Evolutionary conservation across 2,113 vertebrate species (phyloP).

Genomic region (Clarias macrocephalus): DNA sequence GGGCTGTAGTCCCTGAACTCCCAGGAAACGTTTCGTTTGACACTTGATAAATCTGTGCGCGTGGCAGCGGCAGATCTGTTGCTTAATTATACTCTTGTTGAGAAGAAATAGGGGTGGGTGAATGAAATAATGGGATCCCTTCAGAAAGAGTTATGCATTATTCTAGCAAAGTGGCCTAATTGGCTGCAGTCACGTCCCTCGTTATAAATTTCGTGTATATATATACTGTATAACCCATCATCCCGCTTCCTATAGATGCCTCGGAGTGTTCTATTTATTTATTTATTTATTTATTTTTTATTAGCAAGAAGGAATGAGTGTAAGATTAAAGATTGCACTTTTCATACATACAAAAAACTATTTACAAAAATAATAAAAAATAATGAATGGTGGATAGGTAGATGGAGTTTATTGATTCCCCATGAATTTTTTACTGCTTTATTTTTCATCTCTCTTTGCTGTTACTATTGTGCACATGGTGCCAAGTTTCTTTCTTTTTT

Average conservation of each 20-base stretch:
- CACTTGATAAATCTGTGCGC: conserved; percentile 8
- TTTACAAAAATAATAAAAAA: not conserved
- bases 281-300: not conserved
- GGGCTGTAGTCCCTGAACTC: not conserved
- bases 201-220: not conserved
- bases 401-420: not conserved
- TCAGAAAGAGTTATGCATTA: not conserved
- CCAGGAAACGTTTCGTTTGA: conserved; percentile 17
- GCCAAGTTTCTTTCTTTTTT: not conserved
- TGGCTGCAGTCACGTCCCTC: not conserved
- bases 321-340: not conserved
- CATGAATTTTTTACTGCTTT: not conserved
- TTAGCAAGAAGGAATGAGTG: not conserved
- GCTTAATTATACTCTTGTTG: conserved; percentile 19
- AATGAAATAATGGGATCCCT: not conserved
- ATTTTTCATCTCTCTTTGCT: not conserved
- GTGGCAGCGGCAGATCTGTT: conserved; percentile 7
- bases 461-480: not conserved
- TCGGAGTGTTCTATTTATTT: too few relatives aligned
- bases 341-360: not conserved
- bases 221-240: not conserved
- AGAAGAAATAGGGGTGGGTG: not conserved
- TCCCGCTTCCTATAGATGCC: not conserved
- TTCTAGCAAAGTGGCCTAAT: not conserved
- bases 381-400: not conserved